Conservation (phyloP, 2,113 vertebrate genomes). For the Micronisus gabar region DNA sequence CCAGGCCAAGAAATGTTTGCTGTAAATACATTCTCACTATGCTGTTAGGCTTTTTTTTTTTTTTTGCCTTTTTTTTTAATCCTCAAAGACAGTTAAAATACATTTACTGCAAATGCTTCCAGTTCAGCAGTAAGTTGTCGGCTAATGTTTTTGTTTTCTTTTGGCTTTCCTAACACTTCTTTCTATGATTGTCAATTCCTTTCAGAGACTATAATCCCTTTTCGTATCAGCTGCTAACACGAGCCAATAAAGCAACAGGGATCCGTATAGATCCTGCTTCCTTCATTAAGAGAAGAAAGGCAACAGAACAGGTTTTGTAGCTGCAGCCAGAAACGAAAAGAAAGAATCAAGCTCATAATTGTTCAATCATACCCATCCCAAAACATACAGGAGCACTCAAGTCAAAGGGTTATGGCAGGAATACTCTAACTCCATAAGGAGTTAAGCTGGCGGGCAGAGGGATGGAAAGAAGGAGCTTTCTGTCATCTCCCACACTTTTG, state of each 20-base stretch:
- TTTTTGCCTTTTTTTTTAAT: not conserved
- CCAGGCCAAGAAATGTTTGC: constrained; percentile 49
- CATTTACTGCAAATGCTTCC: not conserved
- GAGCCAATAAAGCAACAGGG: constrained; percentile 33
- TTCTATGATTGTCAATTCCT: not conserved
- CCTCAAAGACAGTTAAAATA: constrained; percentile 25
- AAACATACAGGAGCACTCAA: not conserved
- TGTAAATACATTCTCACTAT: constrained; percentile 44
- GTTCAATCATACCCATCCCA: not conserved
- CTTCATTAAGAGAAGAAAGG: not conserved
- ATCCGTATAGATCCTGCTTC: not conserved
- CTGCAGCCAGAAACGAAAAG: not conserved
- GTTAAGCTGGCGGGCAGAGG: not conserved
- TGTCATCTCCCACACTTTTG: not conserved
- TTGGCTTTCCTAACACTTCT: not conserved
- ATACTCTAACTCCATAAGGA: not conserved
- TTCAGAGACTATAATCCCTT: constrained; percentile 18
- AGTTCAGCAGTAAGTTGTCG: not conserved
- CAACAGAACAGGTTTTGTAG: constrained; percentile 24
- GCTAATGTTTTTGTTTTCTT: not conserved
- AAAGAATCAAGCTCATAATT: not conserved
- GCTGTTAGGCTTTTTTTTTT: not conserved
- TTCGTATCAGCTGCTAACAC: not conserved
- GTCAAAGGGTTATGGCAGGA: not conserved
- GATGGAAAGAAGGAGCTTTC: not conserved